Percentiles rank a stretch among this genome's conserved stretches.
Evolutionary conservation across 64 coral and sea anemone genomes (phyloP).

Genomic region (Astreopora myriophthalma): DNA sequence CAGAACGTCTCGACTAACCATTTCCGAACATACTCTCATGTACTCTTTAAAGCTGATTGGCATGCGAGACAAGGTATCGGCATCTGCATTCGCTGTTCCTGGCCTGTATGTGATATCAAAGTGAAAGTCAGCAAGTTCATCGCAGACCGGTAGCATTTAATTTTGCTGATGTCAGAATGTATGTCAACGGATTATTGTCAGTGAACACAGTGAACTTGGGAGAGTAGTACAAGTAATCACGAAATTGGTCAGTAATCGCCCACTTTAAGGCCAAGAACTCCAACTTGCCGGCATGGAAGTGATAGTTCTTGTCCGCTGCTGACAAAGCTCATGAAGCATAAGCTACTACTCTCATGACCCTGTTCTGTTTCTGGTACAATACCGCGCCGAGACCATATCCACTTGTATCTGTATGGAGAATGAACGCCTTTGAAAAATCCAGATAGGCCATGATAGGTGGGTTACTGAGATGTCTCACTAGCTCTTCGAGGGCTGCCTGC

Average conservation of each 20-base stretch:
- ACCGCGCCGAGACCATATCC: background rate
- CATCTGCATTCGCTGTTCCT: background rate
- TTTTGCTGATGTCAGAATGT: constrained; percentile 27
- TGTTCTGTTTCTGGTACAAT: background rate
- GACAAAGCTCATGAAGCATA: background rate
- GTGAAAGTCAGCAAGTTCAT: constrained; percentile 24
- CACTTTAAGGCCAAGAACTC: constrained; percentile 21
- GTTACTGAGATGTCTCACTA: background rate
- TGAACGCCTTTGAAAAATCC: constrained; percentile 10
- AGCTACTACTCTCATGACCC: background rate
- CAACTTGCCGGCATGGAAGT: background rate
- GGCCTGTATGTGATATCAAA: constrained; percentile 13
- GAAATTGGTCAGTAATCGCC: background rate
- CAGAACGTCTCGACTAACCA: too few relatives aligned
- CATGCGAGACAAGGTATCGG: background rate
- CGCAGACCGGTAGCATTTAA: constrained; percentile 19
- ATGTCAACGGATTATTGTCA: constrained; percentile 33
- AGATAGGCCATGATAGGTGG: constrained; percentile 26
- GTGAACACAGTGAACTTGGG: constrained; percentile 23
- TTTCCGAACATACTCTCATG: too few relatives aligned
- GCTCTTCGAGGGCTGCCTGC: background rate
- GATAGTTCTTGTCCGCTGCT: constrained; percentile 8
- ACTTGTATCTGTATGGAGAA: constrained; percentile 31
- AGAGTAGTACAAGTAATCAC: background rate
- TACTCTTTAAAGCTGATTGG: too few relatives aligned